Evolutionary conservation across 2,113 vertebrate species (phyloP), one percentile per base, ranked within the genome.

Genomic region (Condylura cristata): DNA sequence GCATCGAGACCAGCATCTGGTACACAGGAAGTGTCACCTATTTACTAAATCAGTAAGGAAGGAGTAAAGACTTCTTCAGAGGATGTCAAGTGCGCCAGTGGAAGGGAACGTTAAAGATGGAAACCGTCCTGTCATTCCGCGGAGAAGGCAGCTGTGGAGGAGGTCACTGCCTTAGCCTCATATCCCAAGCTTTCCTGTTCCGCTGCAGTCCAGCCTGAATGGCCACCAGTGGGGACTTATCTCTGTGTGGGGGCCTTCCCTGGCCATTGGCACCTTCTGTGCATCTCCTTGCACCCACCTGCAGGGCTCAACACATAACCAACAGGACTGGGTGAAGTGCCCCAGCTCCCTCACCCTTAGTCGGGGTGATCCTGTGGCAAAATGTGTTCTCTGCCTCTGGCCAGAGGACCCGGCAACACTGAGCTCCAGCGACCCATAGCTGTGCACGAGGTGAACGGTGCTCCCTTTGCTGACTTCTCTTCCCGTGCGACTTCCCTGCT

Each of bases 91-190:
- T 66, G 46, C 74, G 58, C 79, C 3, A 32, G 37, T 13, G 32
- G 79, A 94, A 66, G 91, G 39, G 56, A 37, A 68, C 30, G n/a
- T 66, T 74, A 85, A 84, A 68, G 68, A 85, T 53, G 39, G n/a
- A n/a, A n/a, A n/a, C n/a, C n/a, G n/a, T n/a, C n/a, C 84, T 6
- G 9, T 28, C n/a, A 85, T 88, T 51, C 88, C 48, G 39, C 48
- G 56, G 48, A 37, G 56, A 87, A 66, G 70, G 56, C 46, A 44
- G 48, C 70, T 13, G 13, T 11, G 37, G 16, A n/a, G 30, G n/a
- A 3, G 0, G 17, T 56, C 44, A 28, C 1, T 28, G 3, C 8
- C n/a, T 3, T 28, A 51, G n/a, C n/a, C 22, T 34, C 66, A 44
- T 10, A 1, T n/a, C 56, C 46, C 46, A 32, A 24, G 24, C 24